Base-by-base conservation (phyloP, 92 coral and sea anemone species). In the Scolanthus callimorphus region DNA sequence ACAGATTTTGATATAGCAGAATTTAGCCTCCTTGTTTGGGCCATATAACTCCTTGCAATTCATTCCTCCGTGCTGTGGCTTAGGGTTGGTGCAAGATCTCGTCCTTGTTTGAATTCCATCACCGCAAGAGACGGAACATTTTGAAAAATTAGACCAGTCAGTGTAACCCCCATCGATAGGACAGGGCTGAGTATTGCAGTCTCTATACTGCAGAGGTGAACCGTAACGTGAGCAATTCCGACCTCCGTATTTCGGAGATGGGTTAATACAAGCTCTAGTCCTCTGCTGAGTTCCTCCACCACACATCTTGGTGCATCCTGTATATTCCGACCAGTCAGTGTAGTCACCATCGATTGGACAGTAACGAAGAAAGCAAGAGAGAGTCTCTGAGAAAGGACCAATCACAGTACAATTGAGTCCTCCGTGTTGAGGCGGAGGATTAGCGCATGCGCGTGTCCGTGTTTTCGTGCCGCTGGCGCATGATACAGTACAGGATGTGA, bases 111-210 rank as follows among this genome's bases (percentile, higher is more conserved):
- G 58, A 11, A 83, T 25, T 17, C 91, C 91, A 31, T 64, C 73
- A 17, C 80, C 79, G 54, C 91, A 85, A n/a, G 82, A 71, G 1
- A 62, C 67, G 2, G 82, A 79, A 43, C 91, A 85, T 4, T 20
- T 15, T 11, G 79, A 25, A 49, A 59, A 85, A 45, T 64, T 53
- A 4, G 86, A 68, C 91, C 91, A 85, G 13, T 53, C 26, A n/a
- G 74, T 73, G 62, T 72, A 79, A 1, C 82, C 82, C 25, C 91
- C 91, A 27, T 85, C 63, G 17, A 85, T 64, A 11, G 91, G 86
- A 31, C 91, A 85, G 20, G 67, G 70, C 1, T 57, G 15, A 30
- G 76, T 64, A 60, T 69, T 85, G 45, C 91, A 85, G 8, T 30
- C 66, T 25, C 62, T 43, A 17, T 29, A 25, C 45, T 79, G 71